Evolutionary conservation across 2,888 invertebrate species (phyloP).

Genomic region (Andrena camellia): DNA sequence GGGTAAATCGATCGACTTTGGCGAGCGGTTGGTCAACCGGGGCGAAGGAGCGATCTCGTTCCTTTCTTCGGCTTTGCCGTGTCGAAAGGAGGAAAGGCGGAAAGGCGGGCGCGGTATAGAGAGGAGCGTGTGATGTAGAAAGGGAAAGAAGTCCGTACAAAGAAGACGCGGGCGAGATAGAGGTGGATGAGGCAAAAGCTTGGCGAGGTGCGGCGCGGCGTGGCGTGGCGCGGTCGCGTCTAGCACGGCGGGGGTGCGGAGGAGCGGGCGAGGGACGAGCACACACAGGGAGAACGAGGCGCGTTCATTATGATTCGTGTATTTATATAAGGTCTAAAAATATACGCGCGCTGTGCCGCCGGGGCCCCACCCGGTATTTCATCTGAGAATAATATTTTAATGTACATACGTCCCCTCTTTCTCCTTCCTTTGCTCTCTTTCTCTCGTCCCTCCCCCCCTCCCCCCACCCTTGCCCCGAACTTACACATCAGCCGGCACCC

Average conservation of each 20-base stretch:
- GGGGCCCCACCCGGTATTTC: slow-evolving; percentile 85
- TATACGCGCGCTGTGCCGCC: slow-evolving; percentile 82
- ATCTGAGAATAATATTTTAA: slow-evolving; percentile 86
- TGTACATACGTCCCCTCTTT: slow-evolving; percentile 79
- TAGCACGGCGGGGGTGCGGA: slow-evolving; percentile 29
- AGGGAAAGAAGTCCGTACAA: slow-evolving; percentile 66
- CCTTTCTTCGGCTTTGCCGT: background rate
- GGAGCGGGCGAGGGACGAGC: slow-evolving; percentile 61
- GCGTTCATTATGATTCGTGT: slow-evolving; percentile 85
- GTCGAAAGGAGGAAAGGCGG: slow-evolving; percentile 4
- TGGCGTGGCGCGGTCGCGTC: slow-evolving; percentile 39
- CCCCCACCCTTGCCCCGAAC: slow-evolving; percentile 25
- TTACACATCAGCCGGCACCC: slow-evolving; percentile 42
- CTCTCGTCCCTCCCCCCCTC: background rate
- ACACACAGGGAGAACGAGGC: slow-evolving; percentile 74
- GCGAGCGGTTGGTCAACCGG: background rate
- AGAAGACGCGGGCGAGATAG: slow-evolving; percentile 63
- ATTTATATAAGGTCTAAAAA: slow-evolving; percentile 86
- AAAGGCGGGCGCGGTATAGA: slow-evolving; percentile 5
- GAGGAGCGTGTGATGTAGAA: slow-evolving; percentile 38
- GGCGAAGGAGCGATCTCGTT: background rate
- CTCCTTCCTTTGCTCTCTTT: slow-evolving; percentile 40
- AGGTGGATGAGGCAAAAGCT: slow-evolving; percentile 20
- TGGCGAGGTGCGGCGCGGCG: slow-evolving; percentile 26
- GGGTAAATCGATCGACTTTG: slow-evolving; percentile 14